Evolutionary conservation across 2,113 vertebrate species (phyloP), one percentile per base, ranked within the genome.

Genomic region (Chiloscyllium plagiosum): DNA sequence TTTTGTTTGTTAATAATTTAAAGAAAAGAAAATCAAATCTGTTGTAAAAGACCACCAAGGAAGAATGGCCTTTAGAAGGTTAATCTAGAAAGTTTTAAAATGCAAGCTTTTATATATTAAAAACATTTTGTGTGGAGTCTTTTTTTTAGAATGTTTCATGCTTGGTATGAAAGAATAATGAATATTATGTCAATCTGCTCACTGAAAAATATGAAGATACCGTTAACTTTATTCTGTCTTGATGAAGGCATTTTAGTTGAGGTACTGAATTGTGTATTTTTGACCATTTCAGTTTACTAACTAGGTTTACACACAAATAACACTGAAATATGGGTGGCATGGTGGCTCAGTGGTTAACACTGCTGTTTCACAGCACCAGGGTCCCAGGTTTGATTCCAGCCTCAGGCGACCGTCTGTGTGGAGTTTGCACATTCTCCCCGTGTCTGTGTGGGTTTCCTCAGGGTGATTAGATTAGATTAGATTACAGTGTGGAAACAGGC

Each of bases 1-100:
- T 65, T 92, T 92, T 92, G 87, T 90, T 90, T 90, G 56, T 92
- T 92, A 65, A 83, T 83, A 83, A 92, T 92, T 92, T 92, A 92
- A 92, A 92, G 52, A 29, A 92, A 65, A 56, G 8, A 89, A 89
- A 92, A 65, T 65, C 52, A 92, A 92, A 33, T 61, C 87, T 92
- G 52, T 92, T 92, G 87, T 92, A 92, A 92, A 92, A 92, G 87
- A 92, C 26, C 87, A 65, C 87, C 87, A 92, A 92, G 87, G 56
- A 92, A n/a, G 65, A 65, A 61, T 33, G 56, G 52, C 87, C 56
- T 92, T 92, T 83, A 92, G 87, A 52, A 92, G 87, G 87, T 65
- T 92, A 92, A 92, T 92, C 29, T 56, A 92, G 52, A 92, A 92
- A 65, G 29, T 92, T 92, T 92, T 92, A 92, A 92, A 92, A 92